These are phyloP conservation scores for Pterophyllum scalare DNA, from an alignment of 2,113 vertebrate species.

Conservation along the genomic window DNA sequence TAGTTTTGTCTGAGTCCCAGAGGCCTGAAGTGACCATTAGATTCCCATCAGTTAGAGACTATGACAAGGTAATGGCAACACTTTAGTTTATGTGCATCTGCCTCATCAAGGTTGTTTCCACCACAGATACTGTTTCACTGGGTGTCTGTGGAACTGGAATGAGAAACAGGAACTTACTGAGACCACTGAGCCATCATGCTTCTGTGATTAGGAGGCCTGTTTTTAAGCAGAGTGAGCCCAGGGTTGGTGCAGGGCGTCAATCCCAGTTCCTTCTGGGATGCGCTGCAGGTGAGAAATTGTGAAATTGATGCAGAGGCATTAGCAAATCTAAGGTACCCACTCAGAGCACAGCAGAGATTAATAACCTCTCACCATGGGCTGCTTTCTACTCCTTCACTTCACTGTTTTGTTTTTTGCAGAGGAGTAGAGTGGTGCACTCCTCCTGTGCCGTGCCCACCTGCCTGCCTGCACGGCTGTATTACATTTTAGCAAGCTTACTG, in stretches of 20 bases:
- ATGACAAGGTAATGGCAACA: conserved; percentile 52
- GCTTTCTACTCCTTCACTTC: conserved; percentile 19
- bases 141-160: conserved; percentile 23
- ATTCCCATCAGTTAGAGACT: conserved; percentile 47
- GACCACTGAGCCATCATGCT: not conserved
- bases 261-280: not conserved
- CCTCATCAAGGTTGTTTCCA: conserved; percentile 48
- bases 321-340: conserved; percentile 25
- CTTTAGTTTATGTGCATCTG: conserved; percentile 51
- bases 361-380: conserved; percentile 59
- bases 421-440: conserved; percentile 38
- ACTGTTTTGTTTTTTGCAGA: conserved; percentile 10
- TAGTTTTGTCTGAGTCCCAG: conserved; percentile 31
- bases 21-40: conserved; percentile 40
- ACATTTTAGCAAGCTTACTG: conserved; percentile 3
- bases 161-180: conserved; percentile 40
- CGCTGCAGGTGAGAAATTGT: conserved; percentile 13
- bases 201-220: conserved; percentile 21
- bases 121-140: conserved; percentile 16
- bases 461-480: not conserved
- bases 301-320: conserved; percentile 30
- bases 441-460: not conserved
- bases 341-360: conserved; percentile 43
- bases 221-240: not conserved
- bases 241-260: not conserved